Evolutionary conservation across 2,888 invertebrate genomes (phyloP).

Genomic region (Fragum fragum): DNA sequence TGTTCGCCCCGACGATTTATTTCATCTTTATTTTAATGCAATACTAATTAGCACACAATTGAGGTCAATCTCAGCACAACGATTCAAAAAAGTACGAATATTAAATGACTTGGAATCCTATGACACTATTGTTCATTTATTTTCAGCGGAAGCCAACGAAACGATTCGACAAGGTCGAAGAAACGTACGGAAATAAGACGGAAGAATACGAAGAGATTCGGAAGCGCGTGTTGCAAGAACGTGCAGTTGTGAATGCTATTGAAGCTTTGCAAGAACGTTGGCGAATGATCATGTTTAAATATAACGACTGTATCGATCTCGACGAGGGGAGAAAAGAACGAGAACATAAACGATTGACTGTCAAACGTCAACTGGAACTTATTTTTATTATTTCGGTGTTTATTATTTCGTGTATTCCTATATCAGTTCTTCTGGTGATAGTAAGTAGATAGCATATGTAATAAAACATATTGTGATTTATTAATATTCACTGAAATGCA

Average conservation of each 20-base stretch:
- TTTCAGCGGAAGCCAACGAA: slow-evolving; percentile 58
- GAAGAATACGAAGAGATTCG: slow-evolving; percentile 72
- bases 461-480: no score
- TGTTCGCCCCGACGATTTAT: no score
- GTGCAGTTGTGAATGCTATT: slow-evolving; percentile 69
- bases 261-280: slow-evolving; percentile 77
- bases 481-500: no score
- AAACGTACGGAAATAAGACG: slow-evolving; percentile 70
- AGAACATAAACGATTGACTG: slow-evolving; percentile 36
- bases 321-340: slow-evolving; percentile 59
- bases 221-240: slow-evolving; percentile 71
- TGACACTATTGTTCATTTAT: no score
- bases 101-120: no score
- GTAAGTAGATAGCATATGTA: slow-evolving; percentile 18
- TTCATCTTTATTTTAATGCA: no score
- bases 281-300: slow-evolving; percentile 78
- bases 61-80: no score
- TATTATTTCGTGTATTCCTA: slow-evolving; percentile 42
- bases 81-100: no score
- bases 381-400: slow-evolving; percentile 47
- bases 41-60: no score
- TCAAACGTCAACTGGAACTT: slow-evolving; percentile 55
- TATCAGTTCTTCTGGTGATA: slow-evolving; percentile 22
- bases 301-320: slow-evolving; percentile 74
- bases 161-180: slow-evolving; percentile 50